Evolutionary conservation across 2,888 invertebrate genomes (phyloP).

Genomic region (Strigamia maritima): DNA sequence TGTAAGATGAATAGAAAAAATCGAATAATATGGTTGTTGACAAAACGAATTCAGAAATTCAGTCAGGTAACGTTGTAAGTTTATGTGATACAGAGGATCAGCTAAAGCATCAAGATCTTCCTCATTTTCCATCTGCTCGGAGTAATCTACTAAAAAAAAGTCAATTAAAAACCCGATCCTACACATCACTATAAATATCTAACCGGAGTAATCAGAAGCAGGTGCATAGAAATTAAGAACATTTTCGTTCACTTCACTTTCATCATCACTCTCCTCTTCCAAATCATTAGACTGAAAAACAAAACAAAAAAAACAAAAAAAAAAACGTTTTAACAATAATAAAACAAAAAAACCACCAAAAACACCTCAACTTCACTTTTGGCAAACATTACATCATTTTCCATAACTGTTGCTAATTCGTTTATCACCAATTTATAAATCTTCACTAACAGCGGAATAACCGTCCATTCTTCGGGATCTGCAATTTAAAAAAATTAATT

Average conservation of each 20-base stretch:
- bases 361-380: slow-evolving; percentile 43
- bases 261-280: slow-evolving; percentile 50
- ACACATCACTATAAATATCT: neutral
- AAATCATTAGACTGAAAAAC: slow-evolving; percentile 49
- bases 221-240: slow-evolving; percentile 47
- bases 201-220: slow-evolving; percentile 38
- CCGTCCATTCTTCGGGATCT: slow-evolving; percentile 60
- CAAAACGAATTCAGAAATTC: slow-evolving; percentile 64
- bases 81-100: slow-evolving; percentile 63
- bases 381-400: slow-evolving; percentile 54
- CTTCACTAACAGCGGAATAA: slow-evolving; percentile 65
- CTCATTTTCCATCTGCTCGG: slow-evolving; percentile 50
- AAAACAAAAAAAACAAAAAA: neutral
- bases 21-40: slow-evolving; percentile 62
- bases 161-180: neutral
- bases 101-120: slow-evolving; percentile 61
- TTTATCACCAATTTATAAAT: slow-evolving; percentile 68
- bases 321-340: neutral
- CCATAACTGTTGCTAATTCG: slow-evolving; percentile 60
- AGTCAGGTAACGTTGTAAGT: slow-evolving; percentile 63
- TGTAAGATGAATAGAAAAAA: slow-evolving; percentile 62
- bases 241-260: slow-evolving; percentile 47
- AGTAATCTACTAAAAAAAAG: neutral
- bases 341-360: neutral
- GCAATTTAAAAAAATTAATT: neutral